These are phyloP conservation scores for Heterochromis multidens DNA, from an alignment of 2,113 vertebrate genomes.

Conservation along the genomic window DNA sequence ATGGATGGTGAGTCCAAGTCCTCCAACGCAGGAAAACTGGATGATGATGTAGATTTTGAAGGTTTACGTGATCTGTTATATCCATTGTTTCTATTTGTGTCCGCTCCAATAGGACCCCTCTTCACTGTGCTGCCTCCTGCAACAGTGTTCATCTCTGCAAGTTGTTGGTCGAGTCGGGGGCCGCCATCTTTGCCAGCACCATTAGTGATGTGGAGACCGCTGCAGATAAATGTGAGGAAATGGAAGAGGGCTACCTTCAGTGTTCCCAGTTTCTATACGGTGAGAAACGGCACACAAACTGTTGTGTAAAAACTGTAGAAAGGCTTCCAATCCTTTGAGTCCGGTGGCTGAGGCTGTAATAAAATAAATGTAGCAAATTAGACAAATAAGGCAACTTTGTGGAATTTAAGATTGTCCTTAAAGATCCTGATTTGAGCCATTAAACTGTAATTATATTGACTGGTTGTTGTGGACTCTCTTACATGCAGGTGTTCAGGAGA, in stretches of 20 bases:
- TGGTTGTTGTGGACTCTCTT: not conserved
- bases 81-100: not conserved
- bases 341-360: not conserved
- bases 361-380: not conserved
- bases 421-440: not conserved
- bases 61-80: not conserved
- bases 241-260: conserved; percentile 95
- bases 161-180: conserved; percentile 93
- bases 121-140: conserved; percentile 97
- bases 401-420: not conserved
- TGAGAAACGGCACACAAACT: conserved; percentile 5
- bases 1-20: conserved; percentile 86
- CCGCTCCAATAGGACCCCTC: conserved; percentile 84
- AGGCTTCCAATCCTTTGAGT: not conserved
- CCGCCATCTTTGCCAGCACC: conserved; percentile 95
- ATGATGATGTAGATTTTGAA: not conserved
- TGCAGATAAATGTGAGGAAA: conserved; percentile 97
- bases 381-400: not conserved
- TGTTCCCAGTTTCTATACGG: conserved; percentile 97
- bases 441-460: not conserved
- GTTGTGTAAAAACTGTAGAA: not conserved
- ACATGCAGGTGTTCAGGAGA: conserved; percentile 91
- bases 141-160: conserved; percentile 98
- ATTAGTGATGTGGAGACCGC: conserved; percentile 97
- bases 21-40: not conserved